These are phyloP conservation scores for Apteryx mantelli DNA, from an alignment of 2,113 vertebrate genomes.

Conservation along the genomic window DNA sequence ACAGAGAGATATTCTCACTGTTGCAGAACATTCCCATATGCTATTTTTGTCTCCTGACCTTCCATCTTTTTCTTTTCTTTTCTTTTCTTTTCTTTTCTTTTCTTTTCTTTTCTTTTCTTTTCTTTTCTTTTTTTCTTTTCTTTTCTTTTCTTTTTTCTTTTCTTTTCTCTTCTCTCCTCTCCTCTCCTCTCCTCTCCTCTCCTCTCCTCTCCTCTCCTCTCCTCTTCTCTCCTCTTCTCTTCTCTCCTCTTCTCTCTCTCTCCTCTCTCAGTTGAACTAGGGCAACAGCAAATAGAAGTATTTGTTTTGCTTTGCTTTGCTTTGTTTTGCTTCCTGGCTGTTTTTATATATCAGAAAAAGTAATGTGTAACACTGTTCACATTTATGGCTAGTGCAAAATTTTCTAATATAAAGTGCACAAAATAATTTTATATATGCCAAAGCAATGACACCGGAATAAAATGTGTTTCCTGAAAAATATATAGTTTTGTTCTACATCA, in stretches of 20 bases:
- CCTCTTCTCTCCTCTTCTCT: too few species aligned
- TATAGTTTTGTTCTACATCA: neutral
- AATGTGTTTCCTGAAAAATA: neutral
- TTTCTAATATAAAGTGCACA: neutral
- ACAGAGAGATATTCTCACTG: neutral
- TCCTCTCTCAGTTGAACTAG: neutral
- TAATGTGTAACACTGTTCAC: neutral
- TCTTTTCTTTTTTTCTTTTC: neutral
- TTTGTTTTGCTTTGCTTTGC: neutral
- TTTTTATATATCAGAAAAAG: neutral
- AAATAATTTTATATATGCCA: neutral
- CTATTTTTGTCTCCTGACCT: slow-evolving; percentile 7
- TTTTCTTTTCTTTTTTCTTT: too few species aligned
- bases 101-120: neutral
- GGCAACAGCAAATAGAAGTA: neutral
- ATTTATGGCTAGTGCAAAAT: neutral
- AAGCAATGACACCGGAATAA: neutral
- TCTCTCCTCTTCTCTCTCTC: too few species aligned
- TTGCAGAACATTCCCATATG: neutral
- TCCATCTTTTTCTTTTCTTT: neutral
- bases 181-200: too few species aligned
- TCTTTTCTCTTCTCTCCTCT: neutral
- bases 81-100: too few species aligned
- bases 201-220: too few species aligned
- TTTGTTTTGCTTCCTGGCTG: neutral